phyloP scores from a whole-genome alignment of 2,797 vertebrate genomes.

The Lagorchestes hirsutus region DNA sequence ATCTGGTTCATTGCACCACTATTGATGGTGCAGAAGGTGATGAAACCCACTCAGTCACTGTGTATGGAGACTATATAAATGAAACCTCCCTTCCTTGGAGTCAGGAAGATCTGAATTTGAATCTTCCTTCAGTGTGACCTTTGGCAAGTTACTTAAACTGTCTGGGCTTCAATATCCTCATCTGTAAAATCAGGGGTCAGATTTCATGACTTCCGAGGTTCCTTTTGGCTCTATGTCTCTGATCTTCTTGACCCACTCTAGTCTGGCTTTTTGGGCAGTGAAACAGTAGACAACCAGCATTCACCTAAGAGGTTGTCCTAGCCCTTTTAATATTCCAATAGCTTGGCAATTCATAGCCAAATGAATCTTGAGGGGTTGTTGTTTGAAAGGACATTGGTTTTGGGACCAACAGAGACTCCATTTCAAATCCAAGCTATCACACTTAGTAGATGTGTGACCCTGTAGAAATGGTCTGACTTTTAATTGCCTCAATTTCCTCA shows the following conservation, averaged over 20 bases:
- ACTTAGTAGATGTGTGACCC: neutral
- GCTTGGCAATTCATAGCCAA: neutral
- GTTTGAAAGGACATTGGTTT: neutral
- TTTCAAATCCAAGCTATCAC: neutral
- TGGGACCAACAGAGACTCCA: neutral
- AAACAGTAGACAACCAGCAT: neutral
- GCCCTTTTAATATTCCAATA: neutral
- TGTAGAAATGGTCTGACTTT: neutral
- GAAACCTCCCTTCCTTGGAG: neutral
- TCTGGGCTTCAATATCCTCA: neutral
- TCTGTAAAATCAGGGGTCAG: neutral
- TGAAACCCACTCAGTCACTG: neutral
- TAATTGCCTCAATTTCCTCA: neutral
- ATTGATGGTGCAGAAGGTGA: neutral
- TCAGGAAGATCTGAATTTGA: neutral
- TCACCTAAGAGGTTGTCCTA: neutral
- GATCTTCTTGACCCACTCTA: neutral
- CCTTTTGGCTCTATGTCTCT: neutral
- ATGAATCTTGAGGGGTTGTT: neutral
- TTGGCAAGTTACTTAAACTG: neutral
- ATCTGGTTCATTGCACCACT: neutral
- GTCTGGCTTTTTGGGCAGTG: neutral
- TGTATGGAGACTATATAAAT: neutral
- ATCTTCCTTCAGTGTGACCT: neutral
- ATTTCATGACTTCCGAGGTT: neutral